Conservation (phyloP, 1,140 invertebrate genomes). For the Calliopsis andreniformis region DNA sequence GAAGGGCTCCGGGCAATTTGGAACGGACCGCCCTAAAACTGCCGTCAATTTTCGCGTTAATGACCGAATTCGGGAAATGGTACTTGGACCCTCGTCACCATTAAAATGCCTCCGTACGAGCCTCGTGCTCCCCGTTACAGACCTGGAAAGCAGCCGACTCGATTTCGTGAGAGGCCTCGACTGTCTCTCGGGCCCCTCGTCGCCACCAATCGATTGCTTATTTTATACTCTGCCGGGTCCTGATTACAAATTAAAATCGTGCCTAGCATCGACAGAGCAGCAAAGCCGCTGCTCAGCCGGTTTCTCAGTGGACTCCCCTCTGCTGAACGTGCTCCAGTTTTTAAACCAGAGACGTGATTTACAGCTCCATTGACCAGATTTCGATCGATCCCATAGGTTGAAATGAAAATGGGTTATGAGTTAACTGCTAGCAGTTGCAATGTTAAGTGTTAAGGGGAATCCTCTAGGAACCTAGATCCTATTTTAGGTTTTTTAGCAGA, state of each 20-base stretch:
- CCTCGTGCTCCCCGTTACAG: not conserved
- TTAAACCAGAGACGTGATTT: not conserved
- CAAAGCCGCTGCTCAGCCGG: not conserved
- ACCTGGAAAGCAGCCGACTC: slow-evolving; percentile 27
- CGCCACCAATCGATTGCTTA: slow-evolving; percentile 36
- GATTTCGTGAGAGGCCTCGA: slow-evolving; percentile 1
- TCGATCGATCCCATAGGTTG: no score
- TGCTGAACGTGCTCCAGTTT: not conserved
- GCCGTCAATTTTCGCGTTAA: slow-evolving; percentile 60
- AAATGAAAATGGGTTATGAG: no score
- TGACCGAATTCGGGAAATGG: slow-evolving; percentile 57
- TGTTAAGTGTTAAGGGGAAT: no score
- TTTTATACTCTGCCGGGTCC: slow-evolving; percentile 14
- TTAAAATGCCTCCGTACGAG: slow-evolving; percentile 32
- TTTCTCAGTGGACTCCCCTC: not conserved
- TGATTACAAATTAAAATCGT: slow-evolving; percentile 48
- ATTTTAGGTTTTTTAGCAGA: no score
- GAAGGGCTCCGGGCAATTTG: slow-evolving; percentile 65
- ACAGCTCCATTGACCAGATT: no score
- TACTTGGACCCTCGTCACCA: slow-evolving; percentile 56
- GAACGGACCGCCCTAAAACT: slow-evolving; percentile 54
- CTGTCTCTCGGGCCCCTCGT: not conserved
- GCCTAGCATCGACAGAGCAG: slow-evolving; percentile 23
- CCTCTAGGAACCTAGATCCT: no score
- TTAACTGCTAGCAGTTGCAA: no score